phyloP scores from a whole-genome alignment of 2,113 vertebrate genomes.

The Nyctereutes procyonoides region DNA sequence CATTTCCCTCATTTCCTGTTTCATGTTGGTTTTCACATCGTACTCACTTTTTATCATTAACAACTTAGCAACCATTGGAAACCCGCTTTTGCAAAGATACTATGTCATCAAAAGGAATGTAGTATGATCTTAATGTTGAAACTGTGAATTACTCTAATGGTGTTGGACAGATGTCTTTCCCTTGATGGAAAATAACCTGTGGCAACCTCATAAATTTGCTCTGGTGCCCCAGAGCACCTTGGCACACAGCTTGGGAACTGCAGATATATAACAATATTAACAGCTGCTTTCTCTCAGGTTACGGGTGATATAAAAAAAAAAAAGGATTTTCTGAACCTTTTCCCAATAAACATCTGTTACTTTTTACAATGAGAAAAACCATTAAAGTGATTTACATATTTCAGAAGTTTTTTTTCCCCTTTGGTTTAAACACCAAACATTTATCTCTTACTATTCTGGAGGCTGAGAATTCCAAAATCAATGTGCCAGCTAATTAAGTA shows the following conservation, averaged over 20 bases:
- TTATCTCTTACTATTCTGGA: slow-evolving; percentile 6
- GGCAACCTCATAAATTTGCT: background rate
- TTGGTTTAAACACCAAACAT: slow-evolving; percentile 14
- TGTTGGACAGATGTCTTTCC: background rate
- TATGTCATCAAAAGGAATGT: slow-evolving; percentile 38
- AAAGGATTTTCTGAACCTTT: slow-evolving; percentile 19
- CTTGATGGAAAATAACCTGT: background rate
- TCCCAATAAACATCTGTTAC: slow-evolving; percentile 48
- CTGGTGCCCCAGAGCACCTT: background rate
- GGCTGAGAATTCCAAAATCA: background rate
- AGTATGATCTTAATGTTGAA: background rate
- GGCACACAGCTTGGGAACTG: background rate
- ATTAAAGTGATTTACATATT: background rate
- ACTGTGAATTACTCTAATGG: background rate
- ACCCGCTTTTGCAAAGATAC: background rate
- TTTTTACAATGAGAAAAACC: slow-evolving; percentile 49
- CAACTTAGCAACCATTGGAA: background rate
- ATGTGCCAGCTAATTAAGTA: background rate
- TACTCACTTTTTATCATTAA: slow-evolving; percentile 25
- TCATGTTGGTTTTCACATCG: background rate
- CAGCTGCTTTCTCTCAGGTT: slow-evolving; percentile 5
- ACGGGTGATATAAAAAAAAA: background rate
- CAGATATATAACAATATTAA: background rate
- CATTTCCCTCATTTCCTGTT: background rate
- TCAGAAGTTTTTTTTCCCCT: background rate